Conservation (phyloP, 2,888 invertebrate genomes). For the Lampropteryx suffumata region DNA sequence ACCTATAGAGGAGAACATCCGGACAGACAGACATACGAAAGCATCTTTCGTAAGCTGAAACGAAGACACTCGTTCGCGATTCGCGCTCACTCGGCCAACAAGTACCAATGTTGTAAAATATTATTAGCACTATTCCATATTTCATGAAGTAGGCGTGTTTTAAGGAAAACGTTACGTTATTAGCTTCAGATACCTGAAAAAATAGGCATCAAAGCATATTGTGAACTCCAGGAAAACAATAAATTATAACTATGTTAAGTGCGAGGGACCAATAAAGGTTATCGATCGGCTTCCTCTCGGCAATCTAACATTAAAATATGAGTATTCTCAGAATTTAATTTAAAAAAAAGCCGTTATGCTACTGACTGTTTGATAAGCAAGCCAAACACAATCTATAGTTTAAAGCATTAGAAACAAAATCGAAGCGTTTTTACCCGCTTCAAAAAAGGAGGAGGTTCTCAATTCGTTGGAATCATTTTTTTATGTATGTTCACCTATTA, state of each 20-base stretch:
- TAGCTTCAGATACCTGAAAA: constrained; percentile 3
- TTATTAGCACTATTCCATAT: constrained; percentile 1
- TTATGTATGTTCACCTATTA: too few species aligned
- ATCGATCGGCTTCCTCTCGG: constrained; percentile 10
- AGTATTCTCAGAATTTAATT: constrained; percentile 4
- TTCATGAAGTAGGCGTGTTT: constrained; percentile 6
- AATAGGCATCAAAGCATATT: not conserved
- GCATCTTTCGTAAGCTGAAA: too few species aligned
- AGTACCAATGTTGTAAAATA: not conserved
- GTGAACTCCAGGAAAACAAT: constrained; percentile 9
- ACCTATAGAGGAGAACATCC: too few species aligned
- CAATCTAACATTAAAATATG: constrained; percentile 9
- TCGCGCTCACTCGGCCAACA: too few species aligned
- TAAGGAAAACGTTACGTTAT: constrained; percentile 11
- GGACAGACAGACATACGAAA: too few species aligned
- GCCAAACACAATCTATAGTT: too few species aligned
- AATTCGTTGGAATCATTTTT: too few species aligned
- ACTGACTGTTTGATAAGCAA: not conserved
- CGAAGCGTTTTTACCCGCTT: too few species aligned
- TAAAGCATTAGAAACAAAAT: too few species aligned
- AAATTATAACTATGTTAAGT: constrained; percentile 1
- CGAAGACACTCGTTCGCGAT: too few species aligned
- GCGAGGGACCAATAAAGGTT: constrained; percentile 6
- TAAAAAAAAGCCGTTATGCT: too few species aligned
- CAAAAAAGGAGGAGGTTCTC: too few species aligned